Evolutionary conservation across 1,140 invertebrate species (phyloP).

Genomic region (Atta colombica): DNA sequence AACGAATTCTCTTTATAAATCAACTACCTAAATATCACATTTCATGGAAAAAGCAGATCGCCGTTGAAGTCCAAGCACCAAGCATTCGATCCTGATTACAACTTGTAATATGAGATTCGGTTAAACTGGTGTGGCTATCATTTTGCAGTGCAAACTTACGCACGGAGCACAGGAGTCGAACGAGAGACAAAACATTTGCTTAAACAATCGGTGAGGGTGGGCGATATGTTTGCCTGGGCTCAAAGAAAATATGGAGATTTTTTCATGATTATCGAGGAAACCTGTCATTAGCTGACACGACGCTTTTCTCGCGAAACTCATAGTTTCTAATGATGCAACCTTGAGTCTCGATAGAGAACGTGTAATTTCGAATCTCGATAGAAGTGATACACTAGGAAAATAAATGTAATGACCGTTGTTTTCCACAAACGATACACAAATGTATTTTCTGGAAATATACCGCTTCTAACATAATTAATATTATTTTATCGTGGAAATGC

Average conservation of each 20-base stretch:
- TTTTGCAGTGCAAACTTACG: conserved; percentile 27
- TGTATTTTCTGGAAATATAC: conserved; percentile 1
- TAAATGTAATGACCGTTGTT: conserved; percentile 33
- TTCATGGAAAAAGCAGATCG: conserved; percentile 31
- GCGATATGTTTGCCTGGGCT: conserved; percentile 17
- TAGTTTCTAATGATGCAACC: conserved; percentile 3
- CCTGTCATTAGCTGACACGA: background rate
- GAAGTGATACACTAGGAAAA: conserved; percentile 35
- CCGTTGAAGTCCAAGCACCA: background rate
- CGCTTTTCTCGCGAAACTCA: conserved; percentile 40
- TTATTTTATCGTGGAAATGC: background rate
- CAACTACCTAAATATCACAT: conserved; percentile 31
- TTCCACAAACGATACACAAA: background rate
- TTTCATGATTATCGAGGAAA: background rate
- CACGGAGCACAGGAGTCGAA: background rate
- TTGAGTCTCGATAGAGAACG: conserved; percentile 16
- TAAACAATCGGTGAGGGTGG: background rate
- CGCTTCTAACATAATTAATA: background rate
- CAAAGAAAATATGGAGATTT: conserved; percentile 36
- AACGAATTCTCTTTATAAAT: background rate
- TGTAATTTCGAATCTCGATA: conserved; percentile 49
- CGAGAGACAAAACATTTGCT: conserved; percentile 48
- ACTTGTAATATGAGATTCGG: conserved; percentile 39
- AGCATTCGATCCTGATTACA: conserved; percentile 35
- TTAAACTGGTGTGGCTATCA: conserved; percentile 39